phyloP scores from a whole-genome alignment of 2,797 vertebrate species.

The Distichodus sexfasciatus region DNA sequence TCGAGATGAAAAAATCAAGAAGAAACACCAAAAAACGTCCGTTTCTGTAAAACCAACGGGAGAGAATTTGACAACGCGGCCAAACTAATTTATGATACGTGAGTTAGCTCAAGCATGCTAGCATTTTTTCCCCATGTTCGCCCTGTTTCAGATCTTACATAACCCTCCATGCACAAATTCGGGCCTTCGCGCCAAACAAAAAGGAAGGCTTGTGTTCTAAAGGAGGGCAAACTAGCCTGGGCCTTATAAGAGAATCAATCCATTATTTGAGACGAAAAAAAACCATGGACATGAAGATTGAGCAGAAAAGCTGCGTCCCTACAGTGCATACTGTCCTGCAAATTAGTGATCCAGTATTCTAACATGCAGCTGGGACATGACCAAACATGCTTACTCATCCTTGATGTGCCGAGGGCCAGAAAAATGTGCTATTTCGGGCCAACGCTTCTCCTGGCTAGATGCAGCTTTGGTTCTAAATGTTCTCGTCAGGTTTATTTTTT shows the following conservation, averaged over 20 bases:
- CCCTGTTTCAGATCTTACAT: conserved; percentile 30
- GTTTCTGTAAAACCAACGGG: not conserved
- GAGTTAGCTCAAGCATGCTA: conserved; percentile 20
- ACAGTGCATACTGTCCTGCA: too few species aligned
- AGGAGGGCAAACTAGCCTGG: not conserved
- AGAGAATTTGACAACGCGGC: too few species aligned
- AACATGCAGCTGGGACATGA: too few species aligned
- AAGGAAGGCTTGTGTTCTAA: not conserved
- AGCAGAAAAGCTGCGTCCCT: too few species aligned
- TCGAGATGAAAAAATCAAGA: not conserved
- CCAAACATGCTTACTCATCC: not conserved
- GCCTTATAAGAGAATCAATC: not conserved
- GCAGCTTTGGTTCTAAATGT: not conserved
- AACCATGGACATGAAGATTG: too few species aligned
- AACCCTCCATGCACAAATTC: conserved; percentile 31
- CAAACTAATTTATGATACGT: too few species aligned
- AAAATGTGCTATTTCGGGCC: not conserved
- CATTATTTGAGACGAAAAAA: not conserved
- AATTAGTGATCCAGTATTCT: too few species aligned
- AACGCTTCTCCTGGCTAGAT: not conserved
- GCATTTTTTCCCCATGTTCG: conserved; percentile 24
- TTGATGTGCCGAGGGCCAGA: not conserved
- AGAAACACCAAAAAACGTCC: too few species aligned
- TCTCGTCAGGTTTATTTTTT: conserved; percentile 1
- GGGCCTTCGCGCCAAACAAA: conserved; percentile 21